These are phyloP conservation scores for Corythucha ciliata DNA, from an alignment of 2,888 invertebrate genomes.

Conservation along the genomic window DNA sequence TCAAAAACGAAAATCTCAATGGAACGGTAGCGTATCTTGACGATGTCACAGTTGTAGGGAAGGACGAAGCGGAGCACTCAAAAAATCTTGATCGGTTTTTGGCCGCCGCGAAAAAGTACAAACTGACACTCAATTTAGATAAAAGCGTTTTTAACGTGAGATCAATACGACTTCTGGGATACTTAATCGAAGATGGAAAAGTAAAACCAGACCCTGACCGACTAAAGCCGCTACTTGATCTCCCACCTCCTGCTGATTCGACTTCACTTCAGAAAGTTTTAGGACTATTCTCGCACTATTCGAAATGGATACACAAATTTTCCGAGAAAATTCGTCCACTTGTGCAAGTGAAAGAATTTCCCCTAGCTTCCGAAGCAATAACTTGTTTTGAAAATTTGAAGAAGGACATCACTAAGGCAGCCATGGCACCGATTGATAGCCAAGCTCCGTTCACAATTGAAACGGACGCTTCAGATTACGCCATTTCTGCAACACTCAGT, in stretches of 20 bases:
- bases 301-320: constrained; percentile 14
- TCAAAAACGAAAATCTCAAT: constrained; percentile 2
- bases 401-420: constrained; percentile 2
- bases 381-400: constrained; percentile 8
- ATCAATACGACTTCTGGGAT: neutral
- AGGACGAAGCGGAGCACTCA: constrained; percentile 12
- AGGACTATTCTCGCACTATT: constrained; percentile 15
- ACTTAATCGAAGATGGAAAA: constrained; percentile 1
- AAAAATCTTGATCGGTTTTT: constrained; percentile 8
- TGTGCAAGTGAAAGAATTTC: constrained; percentile 3
- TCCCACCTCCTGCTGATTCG: neutral
- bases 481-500: constrained; percentile 11
- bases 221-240: neutral
- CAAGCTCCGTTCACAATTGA: neutral
- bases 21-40: constrained; percentile 10
- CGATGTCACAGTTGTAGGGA: constrained; percentile 12
- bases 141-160: neutral
- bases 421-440: constrained; percentile 1
- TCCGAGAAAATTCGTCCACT: constrained; percentile 15
- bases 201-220: constrained; percentile 15
- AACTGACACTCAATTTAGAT: constrained; percentile 15
- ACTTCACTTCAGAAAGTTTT: constrained; percentile 4
- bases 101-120: constrained; percentile 9
- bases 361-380: constrained; percentile 3
- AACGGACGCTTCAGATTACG: neutral